Percentiles rank a stretch among this genome's conserved stretches.
These are phyloP conservation scores for Leiothrix lutea DNA, from an alignment of 2,113 vertebrate genomes.

Conservation along the genomic window DNA sequence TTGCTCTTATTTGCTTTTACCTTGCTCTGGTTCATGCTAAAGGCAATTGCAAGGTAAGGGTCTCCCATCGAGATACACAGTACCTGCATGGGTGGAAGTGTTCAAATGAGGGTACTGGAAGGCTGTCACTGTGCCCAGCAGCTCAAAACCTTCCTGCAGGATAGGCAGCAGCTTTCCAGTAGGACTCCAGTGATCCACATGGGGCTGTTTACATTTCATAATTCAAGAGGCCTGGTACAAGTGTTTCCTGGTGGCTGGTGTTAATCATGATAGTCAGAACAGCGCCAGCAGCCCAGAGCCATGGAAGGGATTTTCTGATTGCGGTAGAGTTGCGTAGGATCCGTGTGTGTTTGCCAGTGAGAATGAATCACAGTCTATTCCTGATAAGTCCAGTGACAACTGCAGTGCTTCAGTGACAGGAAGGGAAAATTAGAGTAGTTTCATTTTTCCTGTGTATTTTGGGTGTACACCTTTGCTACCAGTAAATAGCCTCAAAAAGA, in stretches of 20 bases:
- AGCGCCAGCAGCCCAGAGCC: not conserved
- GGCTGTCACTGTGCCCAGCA: not conserved
- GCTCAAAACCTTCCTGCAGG: not conserved
- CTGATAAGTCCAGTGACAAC: not conserved
- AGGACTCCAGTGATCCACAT: not conserved
- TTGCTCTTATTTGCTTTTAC: not conserved
- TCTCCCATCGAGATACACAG: not conserved
- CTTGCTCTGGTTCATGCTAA: not conserved
- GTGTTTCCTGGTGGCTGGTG: not conserved
- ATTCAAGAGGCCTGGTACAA: not conserved
- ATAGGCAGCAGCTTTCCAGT: not conserved
- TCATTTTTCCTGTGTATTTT: not conserved
- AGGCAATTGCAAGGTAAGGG: not conserved
- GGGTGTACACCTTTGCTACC: not conserved
- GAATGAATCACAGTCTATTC: conserved; percentile 34
- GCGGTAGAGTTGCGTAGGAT: not conserved
- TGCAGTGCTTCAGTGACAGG: not conserved
- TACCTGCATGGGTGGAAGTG: not conserved
- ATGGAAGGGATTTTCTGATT: not conserved
- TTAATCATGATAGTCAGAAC: not conserved
- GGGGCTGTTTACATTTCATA: not conserved
- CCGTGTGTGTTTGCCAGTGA: not conserved
- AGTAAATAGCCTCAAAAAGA: not conserved
- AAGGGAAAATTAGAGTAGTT: not conserved
- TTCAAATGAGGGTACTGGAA: not conserved